Evolutionary conservation across 2,797 vertebrate species (phyloP).

Genomic region (Rhincodon typus): DNA sequence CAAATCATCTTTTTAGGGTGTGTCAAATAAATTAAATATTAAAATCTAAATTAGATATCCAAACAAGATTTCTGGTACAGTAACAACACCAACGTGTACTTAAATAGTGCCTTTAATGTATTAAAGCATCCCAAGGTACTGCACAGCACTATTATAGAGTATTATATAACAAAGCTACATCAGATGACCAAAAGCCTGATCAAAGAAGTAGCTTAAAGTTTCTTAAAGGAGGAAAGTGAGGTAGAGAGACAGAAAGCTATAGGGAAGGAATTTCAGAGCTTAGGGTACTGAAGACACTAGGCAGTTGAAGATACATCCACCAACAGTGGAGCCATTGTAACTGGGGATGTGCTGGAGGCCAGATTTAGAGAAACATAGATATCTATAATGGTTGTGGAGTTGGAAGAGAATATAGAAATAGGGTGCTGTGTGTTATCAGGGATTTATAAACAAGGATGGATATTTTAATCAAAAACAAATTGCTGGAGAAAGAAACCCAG

Average conservation of each 20-base stretch:
- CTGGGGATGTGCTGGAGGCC: neutral
- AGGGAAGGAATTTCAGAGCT: neutral
- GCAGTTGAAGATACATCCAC: neutral
- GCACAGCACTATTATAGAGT: too few relatives aligned
- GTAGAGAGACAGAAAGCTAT: too few relatives aligned
- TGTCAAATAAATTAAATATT: neutral
- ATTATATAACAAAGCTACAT: too few relatives aligned
- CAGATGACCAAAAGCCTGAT: too few relatives aligned
- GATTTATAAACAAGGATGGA: neutral
- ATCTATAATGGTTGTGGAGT: neutral
- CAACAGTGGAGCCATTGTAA: neutral
- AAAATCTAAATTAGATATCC: neutral
- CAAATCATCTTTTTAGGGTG: neutral
- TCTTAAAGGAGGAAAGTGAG: too few relatives aligned
- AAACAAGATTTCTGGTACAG: neutral
- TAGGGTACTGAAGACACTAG: neutral
- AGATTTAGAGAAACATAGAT: neutral
- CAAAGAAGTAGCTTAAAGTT: too few relatives aligned
- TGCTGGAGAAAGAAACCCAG: too few relatives aligned
- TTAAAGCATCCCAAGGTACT: too few relatives aligned
- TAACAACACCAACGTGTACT: too few relatives aligned
- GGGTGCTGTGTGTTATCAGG: too few relatives aligned
- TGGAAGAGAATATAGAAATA: neutral
- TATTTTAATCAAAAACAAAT: neutral
- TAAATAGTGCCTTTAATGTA: too few relatives aligned